phyloP scores from a whole-genome alignment of 2,113 vertebrate species.

The Columba janthina region DNA sequence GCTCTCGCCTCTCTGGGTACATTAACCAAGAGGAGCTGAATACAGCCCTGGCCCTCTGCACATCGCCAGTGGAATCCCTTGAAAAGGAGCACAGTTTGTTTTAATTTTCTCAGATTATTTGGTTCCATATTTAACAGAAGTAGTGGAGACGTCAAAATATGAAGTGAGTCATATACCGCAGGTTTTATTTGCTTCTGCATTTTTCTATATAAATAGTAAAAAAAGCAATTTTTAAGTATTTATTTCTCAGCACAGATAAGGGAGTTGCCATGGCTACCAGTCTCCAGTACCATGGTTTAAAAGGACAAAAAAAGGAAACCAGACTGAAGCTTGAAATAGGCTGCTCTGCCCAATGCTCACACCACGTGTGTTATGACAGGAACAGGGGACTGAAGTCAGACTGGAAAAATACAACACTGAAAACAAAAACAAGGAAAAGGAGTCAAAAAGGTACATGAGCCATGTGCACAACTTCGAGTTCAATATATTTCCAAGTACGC shows the following conservation, averaged over 20 bases:
- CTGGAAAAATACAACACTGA: slow-evolving; percentile 13
- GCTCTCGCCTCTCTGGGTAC: background rate
- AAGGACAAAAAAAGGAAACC: slow-evolving; percentile 2
- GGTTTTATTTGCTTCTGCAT: slow-evolving; percentile 43
- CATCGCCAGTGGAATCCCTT: background rate
- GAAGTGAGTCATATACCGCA: slow-evolving; percentile 44
- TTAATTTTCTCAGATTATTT: background rate
- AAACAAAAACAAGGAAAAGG: background rate
- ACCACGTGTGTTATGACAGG: background rate
- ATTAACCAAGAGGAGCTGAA: background rate
- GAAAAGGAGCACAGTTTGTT: background rate
- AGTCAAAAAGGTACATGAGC: background rate
- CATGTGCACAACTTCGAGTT: background rate
- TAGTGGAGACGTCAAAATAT: slow-evolving; percentile 5
- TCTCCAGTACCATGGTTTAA: background rate
- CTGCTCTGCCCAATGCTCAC: background rate
- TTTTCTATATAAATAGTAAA: slow-evolving; percentile 56
- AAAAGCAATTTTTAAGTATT: slow-evolving; percentile 49
- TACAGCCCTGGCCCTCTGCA: background rate
- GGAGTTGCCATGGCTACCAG: slow-evolving; percentile 23
- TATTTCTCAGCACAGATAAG: slow-evolving; percentile 60
- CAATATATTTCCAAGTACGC: background rate
- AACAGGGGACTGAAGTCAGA: background rate
- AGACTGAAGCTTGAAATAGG: slow-evolving; percentile 32
- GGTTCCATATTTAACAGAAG: slow-evolving; percentile 2